Conservation (phyloP, 2,797 vertebrate genomes). For the Cossypha caffra region DNA sequence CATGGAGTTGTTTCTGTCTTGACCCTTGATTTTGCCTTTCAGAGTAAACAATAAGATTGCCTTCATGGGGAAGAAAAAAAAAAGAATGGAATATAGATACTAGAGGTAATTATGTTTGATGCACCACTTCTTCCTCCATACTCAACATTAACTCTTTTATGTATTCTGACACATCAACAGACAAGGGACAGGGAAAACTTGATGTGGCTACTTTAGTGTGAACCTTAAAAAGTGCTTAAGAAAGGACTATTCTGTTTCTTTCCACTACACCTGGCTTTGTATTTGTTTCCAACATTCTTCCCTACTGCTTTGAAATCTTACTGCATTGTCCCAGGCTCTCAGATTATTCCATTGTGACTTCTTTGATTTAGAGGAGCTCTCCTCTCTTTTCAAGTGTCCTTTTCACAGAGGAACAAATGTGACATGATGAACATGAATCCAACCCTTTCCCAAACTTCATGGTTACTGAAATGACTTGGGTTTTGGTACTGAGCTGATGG, state of each 20-base stretch:
- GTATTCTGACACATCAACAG: background rate
- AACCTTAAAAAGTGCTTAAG: background rate
- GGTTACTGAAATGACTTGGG: background rate
- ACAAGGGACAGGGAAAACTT: background rate
- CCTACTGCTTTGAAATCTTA: background rate
- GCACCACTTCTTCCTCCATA: background rate
- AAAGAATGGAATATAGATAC: background rate
- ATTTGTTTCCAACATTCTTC: background rate
- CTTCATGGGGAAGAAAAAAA: background rate
- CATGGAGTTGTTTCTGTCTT: background rate
- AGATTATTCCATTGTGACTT: background rate
- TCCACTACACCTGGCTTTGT: background rate
- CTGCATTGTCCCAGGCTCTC: background rate
- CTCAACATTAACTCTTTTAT: background rate
- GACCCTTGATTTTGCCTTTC: conserved; percentile 11
- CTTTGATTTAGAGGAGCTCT: background rate
- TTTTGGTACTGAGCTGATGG: background rate
- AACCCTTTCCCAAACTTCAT: background rate
- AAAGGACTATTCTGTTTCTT: background rate
- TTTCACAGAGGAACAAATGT: background rate
- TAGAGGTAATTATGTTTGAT: background rate
- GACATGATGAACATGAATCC: background rate
- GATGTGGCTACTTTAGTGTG: background rate
- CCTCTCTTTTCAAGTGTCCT: background rate
- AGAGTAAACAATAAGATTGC: background rate